Base-by-base conservation (phyloP, 1,140 invertebrate genomes). In the Calephelis nemesis region DNA sequence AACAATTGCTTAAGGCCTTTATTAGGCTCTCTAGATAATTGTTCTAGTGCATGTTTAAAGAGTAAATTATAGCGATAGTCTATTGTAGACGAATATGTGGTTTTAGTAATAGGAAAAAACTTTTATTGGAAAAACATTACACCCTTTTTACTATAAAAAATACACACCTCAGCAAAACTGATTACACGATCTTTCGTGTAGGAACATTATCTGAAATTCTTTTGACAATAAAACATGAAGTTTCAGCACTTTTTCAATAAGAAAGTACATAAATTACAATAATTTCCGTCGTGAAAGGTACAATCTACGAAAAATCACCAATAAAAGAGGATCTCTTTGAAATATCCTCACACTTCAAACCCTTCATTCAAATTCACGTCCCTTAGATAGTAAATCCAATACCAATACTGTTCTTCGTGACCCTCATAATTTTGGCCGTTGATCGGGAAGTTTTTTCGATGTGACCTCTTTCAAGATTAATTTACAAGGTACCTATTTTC, bases 301-400 rank as follows among this genome's bases (percentile, higher is more conserved):
- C 64, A 65, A 72, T 47, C 54, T 65, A 19, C n/a, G 47, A 69
- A 69, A 58, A 66, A 50, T 65, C 48, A 66, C 71, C 63, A 69
- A 72, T 69, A 72, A 72, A 72, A 66, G 12, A 40, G 58, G 47
- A 63, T 72, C 58, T 67, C 62, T 72, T 72, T 72, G 67, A 72
- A 69, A 45, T 62, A 63, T 66, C 39, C 7, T 39, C 63, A 63
- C 71, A 66, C 65, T 72, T 65, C 65, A 65, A 66, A 63, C 62
- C 54, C 47, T 69, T 65, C 63, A 68, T 69, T 68, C 47, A n/a
- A 52, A 72, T 52, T 68, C 62, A 15, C 65, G 65, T 62, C 54
- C 60, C 54, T 65, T 4, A 13, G 67, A 63, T 68, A 47, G 63
- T 68, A 68, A 72, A 65, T 65, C 70, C 45, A n/a, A 54, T 54